phyloP scores from a whole-genome alignment of 2,888 invertebrate genomes.

The Galeruca laticollis region DNA sequence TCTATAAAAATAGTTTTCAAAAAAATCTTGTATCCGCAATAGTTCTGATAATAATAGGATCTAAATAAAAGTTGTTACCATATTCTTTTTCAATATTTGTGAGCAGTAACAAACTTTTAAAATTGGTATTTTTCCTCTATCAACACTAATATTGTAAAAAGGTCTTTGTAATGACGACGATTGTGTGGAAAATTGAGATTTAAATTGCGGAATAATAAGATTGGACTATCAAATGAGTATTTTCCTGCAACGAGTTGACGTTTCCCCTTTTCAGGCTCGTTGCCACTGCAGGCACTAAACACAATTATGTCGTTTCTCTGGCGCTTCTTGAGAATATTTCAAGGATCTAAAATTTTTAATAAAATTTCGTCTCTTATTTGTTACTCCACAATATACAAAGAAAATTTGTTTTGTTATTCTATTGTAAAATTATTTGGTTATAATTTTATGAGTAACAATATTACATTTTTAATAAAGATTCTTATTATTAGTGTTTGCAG shows the following conservation, averaged over 20 bases:
- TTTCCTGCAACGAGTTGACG: conserved; percentile 16
- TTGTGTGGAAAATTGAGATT: conserved; percentile 34
- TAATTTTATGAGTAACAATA: not conserved
- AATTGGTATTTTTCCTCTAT: not conserved
- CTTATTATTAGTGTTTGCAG: no score
- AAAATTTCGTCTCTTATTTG: not conserved
- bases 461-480: not conserved
- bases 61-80: no score
- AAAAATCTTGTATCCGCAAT: no score
- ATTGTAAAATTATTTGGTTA: not conserved
- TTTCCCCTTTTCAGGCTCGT: conserved; percentile 27
- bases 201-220: conserved; percentile 37
- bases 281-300: conserved; percentile 15
- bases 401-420: not conserved
- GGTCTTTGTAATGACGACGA: conserved; percentile 14
- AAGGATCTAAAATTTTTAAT: not conserved
- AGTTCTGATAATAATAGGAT: no score
- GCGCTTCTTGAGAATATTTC: conserved; percentile 1
- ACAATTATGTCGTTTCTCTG: conserved; percentile 6
- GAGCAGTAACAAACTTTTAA: no score
- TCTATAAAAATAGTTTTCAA: no score
- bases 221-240: conserved; percentile 29
- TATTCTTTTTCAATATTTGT: no score
- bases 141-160: not conserved
- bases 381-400: conserved; percentile 6